A percentile compares a stretch with the other conserved stretches of the same genome.
Evolutionary conservation across 2,797 vertebrate genomes (phyloP).

Genomic region (Gadopsis bispinosus): DNA sequence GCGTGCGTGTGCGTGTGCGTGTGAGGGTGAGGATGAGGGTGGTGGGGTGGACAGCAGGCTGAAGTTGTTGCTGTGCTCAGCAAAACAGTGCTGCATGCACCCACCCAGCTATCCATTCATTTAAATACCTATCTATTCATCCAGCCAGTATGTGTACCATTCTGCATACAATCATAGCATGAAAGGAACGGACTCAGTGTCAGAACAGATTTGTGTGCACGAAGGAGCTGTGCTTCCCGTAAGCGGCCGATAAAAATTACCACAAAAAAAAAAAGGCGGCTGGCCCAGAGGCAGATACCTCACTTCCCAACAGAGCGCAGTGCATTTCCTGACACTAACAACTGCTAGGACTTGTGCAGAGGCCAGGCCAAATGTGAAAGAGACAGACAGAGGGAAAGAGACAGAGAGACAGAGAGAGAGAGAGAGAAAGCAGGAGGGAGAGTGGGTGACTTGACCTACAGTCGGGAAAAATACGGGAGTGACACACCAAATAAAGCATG

Average conservation of each 20-base stretch:
- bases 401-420: constrained; percentile 1
- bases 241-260: constrained; percentile 71
- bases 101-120: constrained; percentile 24
- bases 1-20: background rate
- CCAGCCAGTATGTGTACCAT: constrained; percentile 14
- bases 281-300: constrained; percentile 73
- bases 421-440: background rate
- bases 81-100: constrained; percentile 22
- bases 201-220: constrained; percentile 37
- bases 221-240: constrained; percentile 70
- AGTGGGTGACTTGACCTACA: constrained; percentile 52
- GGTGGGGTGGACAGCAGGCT: background rate
- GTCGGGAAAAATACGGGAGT: constrained; percentile 54
- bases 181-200: constrained; percentile 17
- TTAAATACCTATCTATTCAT: constrained; percentile 29
- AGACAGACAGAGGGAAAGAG: constrained; percentile 29
- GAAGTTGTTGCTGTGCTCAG: constrained; percentile 37
- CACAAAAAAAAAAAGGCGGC: constrained; percentile 26
- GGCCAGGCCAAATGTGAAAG: constrained; percentile 64
- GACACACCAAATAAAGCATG: constrained; percentile 46
- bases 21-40: background rate
- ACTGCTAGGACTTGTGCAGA: constrained; percentile 63
- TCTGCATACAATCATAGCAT: constrained; percentile 39
- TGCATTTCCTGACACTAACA: constrained; percentile 84
- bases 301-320: constrained; percentile 79